Percentiles rank a stretch among this genome's conserved stretches.
These are phyloP conservation scores for Zophobas morio DNA, from an alignment of 1,140 invertebrate genomes.

Conservation along the genomic window DNA sequence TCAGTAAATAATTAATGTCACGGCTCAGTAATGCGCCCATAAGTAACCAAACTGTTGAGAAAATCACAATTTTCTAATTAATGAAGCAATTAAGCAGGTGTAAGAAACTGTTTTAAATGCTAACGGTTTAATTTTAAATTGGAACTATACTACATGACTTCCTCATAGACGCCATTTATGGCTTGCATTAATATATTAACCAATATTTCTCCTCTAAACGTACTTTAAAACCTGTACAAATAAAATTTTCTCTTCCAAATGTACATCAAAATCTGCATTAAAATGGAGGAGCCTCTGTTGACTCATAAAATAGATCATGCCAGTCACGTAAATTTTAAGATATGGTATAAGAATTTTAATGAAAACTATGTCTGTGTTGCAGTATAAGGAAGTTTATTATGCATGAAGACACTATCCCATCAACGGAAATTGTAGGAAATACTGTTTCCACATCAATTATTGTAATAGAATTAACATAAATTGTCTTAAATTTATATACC, in stretches of 20 bases:
- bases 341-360: slow-evolving; percentile 24
- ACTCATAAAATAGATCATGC: slow-evolving; percentile 31
- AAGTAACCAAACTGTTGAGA: background rate
- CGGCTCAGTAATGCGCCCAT: background rate
- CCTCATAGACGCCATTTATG: slow-evolving; percentile 2
- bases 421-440: slow-evolving; percentile 17
- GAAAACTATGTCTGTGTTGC: slow-evolving; percentile 16
- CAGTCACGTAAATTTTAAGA: slow-evolving; percentile 23
- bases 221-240: slow-evolving; percentile 6
- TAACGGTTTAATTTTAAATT: background rate
- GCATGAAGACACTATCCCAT: slow-evolving; percentile 15
- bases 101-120: background rate
- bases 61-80: background rate
- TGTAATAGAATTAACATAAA: background rate
- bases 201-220: too few relatives aligned
- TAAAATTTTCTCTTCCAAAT: slow-evolving; percentile 36
- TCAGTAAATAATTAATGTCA: background rate
- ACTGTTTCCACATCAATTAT: slow-evolving; percentile 7
- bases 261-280: slow-evolving; percentile 2
- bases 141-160: background rate
- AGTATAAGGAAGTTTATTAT: slow-evolving; percentile 39
- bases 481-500: too few relatives aligned
- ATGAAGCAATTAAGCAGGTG: too few relatives aligned
- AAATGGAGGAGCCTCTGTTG: slow-evolving; percentile 11
- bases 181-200: background rate